Conservation (phyloP, 64 coral and sea anemone species). For the Stichodactyla mertensii region DNA sequence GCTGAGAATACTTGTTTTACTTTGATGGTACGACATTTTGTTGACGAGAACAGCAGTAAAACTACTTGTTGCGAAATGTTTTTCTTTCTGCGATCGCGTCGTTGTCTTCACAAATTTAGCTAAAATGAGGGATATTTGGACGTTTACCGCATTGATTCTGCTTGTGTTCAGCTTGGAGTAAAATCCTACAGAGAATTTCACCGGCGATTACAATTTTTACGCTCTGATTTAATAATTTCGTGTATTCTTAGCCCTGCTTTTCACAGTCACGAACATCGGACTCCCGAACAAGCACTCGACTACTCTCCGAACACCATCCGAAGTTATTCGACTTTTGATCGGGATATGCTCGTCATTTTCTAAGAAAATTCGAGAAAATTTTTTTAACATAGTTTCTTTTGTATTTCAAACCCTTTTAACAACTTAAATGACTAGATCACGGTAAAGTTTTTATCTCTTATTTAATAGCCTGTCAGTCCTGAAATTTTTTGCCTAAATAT, state of each 20-base stretch:
- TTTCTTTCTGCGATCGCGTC: not conserved
- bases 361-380: not conserved
- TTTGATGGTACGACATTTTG: constrained; percentile 7
- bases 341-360: not conserved
- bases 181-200: not conserved
- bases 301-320: not conserved
- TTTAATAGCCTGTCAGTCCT: too few species aligned
- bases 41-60: not conserved
- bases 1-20: constrained; percentile 70
- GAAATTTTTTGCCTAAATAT: too few species aligned
- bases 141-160: not conserved
- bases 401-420: too few species aligned
- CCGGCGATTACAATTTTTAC: too few species aligned
- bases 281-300: not conserved
- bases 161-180: not conserved
- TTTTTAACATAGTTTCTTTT: too few species aligned
- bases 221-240: too few species aligned
- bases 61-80: constrained; percentile 8
- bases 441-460: too few species aligned
- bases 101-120: not conserved
- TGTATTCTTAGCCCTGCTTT: too few species aligned
- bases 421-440: too few species aligned
- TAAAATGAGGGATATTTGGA: not conserved
- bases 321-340: not conserved
- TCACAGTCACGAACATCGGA: not conserved